Base-by-base conservation (phyloP, 2,888 invertebrate species). In the Apodemia mormo region DNA sequence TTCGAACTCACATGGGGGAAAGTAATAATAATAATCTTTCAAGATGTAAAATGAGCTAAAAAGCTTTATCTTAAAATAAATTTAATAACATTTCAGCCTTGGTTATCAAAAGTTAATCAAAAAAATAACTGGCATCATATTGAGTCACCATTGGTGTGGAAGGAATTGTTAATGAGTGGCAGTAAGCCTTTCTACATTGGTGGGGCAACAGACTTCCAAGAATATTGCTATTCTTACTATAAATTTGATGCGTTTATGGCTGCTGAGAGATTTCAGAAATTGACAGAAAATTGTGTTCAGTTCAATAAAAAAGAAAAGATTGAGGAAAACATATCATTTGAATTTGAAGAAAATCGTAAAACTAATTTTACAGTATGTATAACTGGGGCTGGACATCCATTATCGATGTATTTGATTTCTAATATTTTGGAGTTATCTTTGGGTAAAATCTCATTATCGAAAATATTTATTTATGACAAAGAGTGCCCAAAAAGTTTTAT, bases 151-250 rank as follows among this genome's bases (percentile, higher is more conserved):
- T 77, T 95, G 67, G 85, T 95, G 75, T 95, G 95, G 95, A 95
- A 94, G 81, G 95, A 95, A 83, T 80, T 95, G 70, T 83, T 93
- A 68, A 85, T 90, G 80, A 88, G 89, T 77, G 94, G 94, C 30
- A 94, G 94, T 64, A 94, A 93, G 76, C 86, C 94, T 0, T 87
- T 86, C 77, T 94, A 95, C 65, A 93, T 95, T n/a, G 95, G 95
- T 8, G 94, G 94, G 66, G 86, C 93, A 4, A 83, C 92, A 58
- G 94, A 95, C 70, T 95, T 95, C 87, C 92, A 94, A 85, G 94
- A 95, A 80, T 95, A 95, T 76, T 92, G 94, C 76, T 89, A 94
- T 81, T 94, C 95, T 52, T 95, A 95, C 83, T 95, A 95, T 76
- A 76, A 88, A 54, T 87, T 92, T 73, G 89, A 92, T 76, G 75